Evolutionary conservation across 2,797 vertebrate genomes (phyloP).

Genomic region (Philypnodon macrostomus): DNA sequence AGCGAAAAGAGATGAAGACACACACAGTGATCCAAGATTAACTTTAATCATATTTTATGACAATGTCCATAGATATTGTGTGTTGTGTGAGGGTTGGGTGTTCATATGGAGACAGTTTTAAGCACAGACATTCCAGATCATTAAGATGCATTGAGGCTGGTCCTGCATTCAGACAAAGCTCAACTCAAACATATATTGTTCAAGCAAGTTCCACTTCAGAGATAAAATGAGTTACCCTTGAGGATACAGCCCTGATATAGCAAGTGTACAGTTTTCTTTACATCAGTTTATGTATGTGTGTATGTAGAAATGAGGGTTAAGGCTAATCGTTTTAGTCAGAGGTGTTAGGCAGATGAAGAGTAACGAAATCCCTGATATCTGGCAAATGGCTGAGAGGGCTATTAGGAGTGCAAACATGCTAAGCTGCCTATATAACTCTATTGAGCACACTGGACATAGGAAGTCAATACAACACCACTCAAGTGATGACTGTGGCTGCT

Average conservation of each 20-base stretch:
- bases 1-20: conserved; percentile 36
- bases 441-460: conserved; percentile 57
- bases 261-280: conserved; percentile 59
- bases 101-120: conserved; percentile 63
- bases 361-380: conserved; percentile 84
- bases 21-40: conserved; percentile 72
- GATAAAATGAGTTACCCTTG: conserved; percentile 58
- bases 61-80: conserved; percentile 67
- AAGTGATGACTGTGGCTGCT: conserved; percentile 50
- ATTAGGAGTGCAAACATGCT: conserved; percentile 76
- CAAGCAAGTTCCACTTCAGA: conserved; percentile 50
- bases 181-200: conserved; percentile 54
- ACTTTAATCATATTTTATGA: conserved; percentile 79
- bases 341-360: conserved; percentile 73
- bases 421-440: conserved; percentile 69
- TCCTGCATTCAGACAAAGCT: conserved; percentile 65
- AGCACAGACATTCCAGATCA: conserved; percentile 60
- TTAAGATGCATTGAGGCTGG: conserved; percentile 57
- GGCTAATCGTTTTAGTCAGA: conserved; percentile 78
- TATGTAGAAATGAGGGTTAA: conserved; percentile 75
- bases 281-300: conserved; percentile 64
- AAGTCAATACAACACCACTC: conserved; percentile 47
- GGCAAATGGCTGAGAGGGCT: conserved; percentile 74
- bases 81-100: conserved; percentile 60
- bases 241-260: conserved; percentile 65